Conservation (phyloP, 2,797 vertebrate genomes). For the Lepilemur septentrionalis region DNA sequence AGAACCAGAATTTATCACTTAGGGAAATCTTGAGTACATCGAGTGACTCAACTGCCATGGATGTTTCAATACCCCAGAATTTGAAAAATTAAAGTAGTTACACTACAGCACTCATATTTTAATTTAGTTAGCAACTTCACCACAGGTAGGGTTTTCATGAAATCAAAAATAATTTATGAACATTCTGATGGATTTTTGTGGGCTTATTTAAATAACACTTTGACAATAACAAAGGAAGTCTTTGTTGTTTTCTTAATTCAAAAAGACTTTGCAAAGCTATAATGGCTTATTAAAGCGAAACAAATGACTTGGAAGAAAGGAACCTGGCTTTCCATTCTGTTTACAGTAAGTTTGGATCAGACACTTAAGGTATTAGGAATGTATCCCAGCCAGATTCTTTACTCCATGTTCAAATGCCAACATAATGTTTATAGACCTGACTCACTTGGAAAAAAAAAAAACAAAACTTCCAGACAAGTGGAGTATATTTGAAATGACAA, state of each 20-base stretch:
- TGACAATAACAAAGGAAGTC: background rate
- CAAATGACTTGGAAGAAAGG: background rate
- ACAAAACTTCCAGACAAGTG: background rate
- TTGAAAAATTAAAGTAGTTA: background rate
- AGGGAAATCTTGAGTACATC: background rate
- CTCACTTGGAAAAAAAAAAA: background rate
- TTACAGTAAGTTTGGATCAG: background rate
- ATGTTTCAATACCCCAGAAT: background rate
- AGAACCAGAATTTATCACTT: background rate
- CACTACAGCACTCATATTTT: background rate
- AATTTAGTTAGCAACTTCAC: background rate
- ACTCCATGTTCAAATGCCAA: background rate
- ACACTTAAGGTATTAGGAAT: background rate
- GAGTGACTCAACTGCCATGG: background rate
- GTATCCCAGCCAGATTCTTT: background rate
- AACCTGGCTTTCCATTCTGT: background rate
- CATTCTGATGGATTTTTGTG: background rate
- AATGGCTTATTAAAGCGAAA: background rate
- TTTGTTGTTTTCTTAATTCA: background rate
- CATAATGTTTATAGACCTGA: background rate
- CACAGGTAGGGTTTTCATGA: background rate
- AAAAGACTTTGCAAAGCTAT: background rate
- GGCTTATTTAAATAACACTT: background rate
- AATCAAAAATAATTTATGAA: background rate
- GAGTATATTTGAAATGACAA: background rate